Base-by-base conservation (phyloP, 2,113 vertebrate species). In the Gila orcuttii region DNA sequence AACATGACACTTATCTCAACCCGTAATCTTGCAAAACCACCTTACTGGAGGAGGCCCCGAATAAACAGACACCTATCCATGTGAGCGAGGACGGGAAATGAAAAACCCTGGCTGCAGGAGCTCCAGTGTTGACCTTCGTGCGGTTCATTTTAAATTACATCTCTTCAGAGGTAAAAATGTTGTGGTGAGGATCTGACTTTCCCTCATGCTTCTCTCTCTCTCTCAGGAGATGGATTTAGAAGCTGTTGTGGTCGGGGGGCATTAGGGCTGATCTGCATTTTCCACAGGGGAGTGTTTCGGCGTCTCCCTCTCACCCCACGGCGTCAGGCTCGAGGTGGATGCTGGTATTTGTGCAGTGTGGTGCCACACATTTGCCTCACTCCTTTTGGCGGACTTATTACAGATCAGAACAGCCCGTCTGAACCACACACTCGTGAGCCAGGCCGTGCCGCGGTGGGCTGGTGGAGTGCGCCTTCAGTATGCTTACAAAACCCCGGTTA, bases 161-260 rank as follows among this genome's bases (percentile, higher is more conserved):
- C 89, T 92, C 90, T 93, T 88, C 88, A 73, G 87, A 92, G 91
- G 93, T 92, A 93, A 95, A 94, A 91, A 94, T 93, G 91, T 89
- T 86, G 93, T 78, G 93, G 93, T 91, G 77, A 82, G 86, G 84
- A 86, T 74, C 86, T 68, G 64, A 81, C 83, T 89, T 77, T 75
- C 50, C 82, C 50, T 12, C 88, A 82, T 84, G 52, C 25, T 84
- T 89, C 84, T 82, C 39, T 84, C 42, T 84, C 42, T 74, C 87
- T 55, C 87, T 55, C 69, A 86, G 86, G 90, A 87, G 92, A 92
- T 91, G 85, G 91, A 93, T 95, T 95, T 94, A 94, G 87, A 88
- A 79, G 85, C 59, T 92, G 92, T 73, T 94, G 93, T 92, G 86
- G 83, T 88, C 87, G 31, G 86, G 84, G 89, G 92, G 52, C 64